These are phyloP conservation scores for Pandion haliaetus DNA, from an alignment of 2,113 vertebrate genomes.

Conservation along the genomic window DNA sequence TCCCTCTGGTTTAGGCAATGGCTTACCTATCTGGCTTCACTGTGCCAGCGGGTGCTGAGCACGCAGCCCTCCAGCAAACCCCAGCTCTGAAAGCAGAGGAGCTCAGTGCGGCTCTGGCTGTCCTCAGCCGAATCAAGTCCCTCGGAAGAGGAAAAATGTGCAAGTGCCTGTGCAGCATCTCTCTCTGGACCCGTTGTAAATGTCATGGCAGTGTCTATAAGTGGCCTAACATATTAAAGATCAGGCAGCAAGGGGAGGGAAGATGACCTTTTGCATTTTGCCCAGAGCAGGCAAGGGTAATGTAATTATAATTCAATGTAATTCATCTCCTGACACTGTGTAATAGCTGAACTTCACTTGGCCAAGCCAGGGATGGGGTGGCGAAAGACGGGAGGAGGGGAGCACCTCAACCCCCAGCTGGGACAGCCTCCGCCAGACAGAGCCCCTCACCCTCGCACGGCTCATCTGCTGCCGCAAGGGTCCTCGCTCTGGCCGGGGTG, in stretches of 20 bases:
- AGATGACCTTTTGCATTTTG: slow-evolving; percentile 67
- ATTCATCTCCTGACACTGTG: slow-evolving; percentile 31
- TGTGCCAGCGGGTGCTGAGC: not conserved
- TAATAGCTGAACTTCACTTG: not conserved
- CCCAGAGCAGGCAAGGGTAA: slow-evolving; percentile 47
- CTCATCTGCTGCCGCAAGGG: not conserved
- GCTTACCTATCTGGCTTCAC: not conserved
- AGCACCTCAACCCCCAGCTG: not conserved
- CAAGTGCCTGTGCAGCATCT: not conserved
- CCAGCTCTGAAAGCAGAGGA: not conserved
- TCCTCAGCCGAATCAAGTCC: not conserved
- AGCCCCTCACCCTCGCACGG: accelerated
- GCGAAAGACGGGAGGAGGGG: not conserved
- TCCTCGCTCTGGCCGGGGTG: not conserved
- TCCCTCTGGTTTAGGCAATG: not conserved
- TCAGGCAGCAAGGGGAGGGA: slow-evolving; percentile 18
- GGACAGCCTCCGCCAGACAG: accelerated
- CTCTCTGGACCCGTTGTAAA: not conserved
- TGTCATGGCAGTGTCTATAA: slow-evolving; percentile 9
- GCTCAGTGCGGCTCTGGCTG: not conserved
- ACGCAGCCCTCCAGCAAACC: not conserved
- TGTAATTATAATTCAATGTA: slow-evolving; percentile 46
- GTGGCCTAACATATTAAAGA: slow-evolving; percentile 41
- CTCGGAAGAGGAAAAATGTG: not conserved
- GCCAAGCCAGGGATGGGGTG: not conserved